Conservation (phyloP, 1,140 invertebrate species). For the Drosophila grimshawi region DNA sequence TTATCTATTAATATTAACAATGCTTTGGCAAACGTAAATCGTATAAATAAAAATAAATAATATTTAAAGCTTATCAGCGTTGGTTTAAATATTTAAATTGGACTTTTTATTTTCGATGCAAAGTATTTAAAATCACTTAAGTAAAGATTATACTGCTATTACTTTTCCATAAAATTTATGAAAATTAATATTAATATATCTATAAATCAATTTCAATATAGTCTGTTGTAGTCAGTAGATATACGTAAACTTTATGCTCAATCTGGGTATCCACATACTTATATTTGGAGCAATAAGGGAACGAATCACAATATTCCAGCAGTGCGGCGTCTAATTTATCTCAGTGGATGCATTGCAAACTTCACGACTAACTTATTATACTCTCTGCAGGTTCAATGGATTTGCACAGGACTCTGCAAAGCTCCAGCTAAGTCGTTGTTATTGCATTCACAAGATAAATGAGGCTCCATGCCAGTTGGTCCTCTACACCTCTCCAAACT, state of each 20-base stretch:
- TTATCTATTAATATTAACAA: neutral
- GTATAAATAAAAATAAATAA: too few species aligned
- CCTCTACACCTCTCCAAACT: neutral
- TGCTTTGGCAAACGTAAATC: too few species aligned
- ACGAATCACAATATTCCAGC: conserved; percentile 15
- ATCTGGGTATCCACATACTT: neutral
- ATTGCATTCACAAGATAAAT: conserved; percentile 81
- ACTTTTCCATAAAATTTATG: too few species aligned
- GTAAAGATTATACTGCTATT: too few species aligned
- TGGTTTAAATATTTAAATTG: too few species aligned
- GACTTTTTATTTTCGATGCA: too few species aligned
- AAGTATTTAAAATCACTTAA: too few species aligned
- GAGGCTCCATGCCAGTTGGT: conserved; percentile 46
- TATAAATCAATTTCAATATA: neutral
- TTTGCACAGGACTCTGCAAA: conserved; percentile 71
- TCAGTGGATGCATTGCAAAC: conserved; percentile 34
- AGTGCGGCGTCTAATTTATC: conserved; percentile 45
- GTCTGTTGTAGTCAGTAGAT: neutral
- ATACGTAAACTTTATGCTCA: neutral
- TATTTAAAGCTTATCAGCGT: too few species aligned
- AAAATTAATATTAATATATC: too few species aligned
- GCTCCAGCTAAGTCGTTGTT: conserved; percentile 79
- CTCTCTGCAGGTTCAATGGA: conserved; percentile 67
- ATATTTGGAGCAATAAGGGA: conserved; percentile 13
- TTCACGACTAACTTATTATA: conserved; percentile 65